phyloP scores from a whole-genome alignment of 2,113 vertebrate species.

The Nycticorax nycticorax region DNA sequence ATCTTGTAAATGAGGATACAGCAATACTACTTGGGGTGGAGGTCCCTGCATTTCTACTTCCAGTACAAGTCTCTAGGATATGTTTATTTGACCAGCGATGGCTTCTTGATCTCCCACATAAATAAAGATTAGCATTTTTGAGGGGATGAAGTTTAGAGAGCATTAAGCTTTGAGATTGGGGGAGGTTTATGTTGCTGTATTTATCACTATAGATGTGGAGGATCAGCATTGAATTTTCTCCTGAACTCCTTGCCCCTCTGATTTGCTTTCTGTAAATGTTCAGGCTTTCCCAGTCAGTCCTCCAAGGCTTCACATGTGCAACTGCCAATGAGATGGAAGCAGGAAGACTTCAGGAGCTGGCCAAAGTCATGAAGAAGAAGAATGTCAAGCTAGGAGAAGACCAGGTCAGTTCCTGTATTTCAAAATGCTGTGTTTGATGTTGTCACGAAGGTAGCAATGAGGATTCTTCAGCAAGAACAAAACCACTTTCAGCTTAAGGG shows the following conservation, averaged over 20 bases:
- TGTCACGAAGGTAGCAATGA: neutral
- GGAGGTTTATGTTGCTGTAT: neutral
- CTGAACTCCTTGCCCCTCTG: neutral
- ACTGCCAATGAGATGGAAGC: neutral
- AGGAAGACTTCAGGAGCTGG: conserved; percentile 23
- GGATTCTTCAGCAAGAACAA: neutral
- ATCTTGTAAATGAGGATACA: neutral
- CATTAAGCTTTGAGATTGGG: neutral
- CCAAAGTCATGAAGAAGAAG: conserved; percentile 38
- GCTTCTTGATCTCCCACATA: neutral
- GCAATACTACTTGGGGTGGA: too few relatives aligned
- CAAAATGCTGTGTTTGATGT: accelerated
- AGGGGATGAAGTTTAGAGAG: neutral
- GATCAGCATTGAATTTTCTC: neutral
- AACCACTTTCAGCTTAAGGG: neutral
- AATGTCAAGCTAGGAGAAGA: conserved; percentile 30
- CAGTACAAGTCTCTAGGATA: neutral
- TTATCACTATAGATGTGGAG: neutral
- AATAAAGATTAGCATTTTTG: neutral
- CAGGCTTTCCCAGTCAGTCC: conserved; percentile 59
- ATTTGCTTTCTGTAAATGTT: neutral
- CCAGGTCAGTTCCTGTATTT: conserved; percentile 18
- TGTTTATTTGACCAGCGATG: neutral
- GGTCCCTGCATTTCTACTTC: neutral
- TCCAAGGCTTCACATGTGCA: conserved; percentile 58